These are phyloP conservation scores for Drosophila eugracilis DNA, from an alignment of 1,140 invertebrate species.

Conservation along the genomic window DNA sequence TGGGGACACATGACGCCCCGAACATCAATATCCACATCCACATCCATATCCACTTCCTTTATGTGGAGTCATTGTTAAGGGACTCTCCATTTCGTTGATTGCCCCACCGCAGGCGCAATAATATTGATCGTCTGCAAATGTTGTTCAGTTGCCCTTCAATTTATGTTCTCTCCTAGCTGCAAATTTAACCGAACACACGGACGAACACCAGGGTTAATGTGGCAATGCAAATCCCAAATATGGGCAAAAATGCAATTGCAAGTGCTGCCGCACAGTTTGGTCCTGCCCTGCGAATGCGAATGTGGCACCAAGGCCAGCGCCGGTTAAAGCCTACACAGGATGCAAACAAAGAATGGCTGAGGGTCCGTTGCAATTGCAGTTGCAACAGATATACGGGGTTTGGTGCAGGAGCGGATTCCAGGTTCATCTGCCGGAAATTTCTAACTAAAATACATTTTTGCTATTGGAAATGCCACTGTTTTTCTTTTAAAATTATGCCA, in stretches of 20 bases:
- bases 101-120: conserved; percentile 50
- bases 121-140: conserved; percentile 55
- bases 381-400: conserved; percentile 25
- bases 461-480: no score
- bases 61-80: conserved; percentile 17
- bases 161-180: conserved; percentile 28
- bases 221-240: conserved; percentile 50
- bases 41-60: no score
- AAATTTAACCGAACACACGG: conserved; percentile 26
- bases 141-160: conserved; percentile 48
- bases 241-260: conserved; percentile 56
- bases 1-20: conserved; percentile 29
- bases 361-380: conserved; percentile 18
- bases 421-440: not conserved
- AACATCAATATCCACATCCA: not conserved
- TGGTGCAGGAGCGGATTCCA: conserved; percentile 10
- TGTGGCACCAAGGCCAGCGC: conserved; percentile 35
- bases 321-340: conserved; percentile 63
- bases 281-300: conserved; percentile 8
- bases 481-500: no score
- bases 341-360: conserved; percentile 44
- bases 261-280: conserved; percentile 16
- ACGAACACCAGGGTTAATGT: conserved; percentile 14
- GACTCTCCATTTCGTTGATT: conserved; percentile 58
- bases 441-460: no score